A percentile compares a stretch with the other conserved stretches of the same genome.
Conservation (phyloP, 2,888 invertebrate species). For the Drosophila meridionalis region DNA sequence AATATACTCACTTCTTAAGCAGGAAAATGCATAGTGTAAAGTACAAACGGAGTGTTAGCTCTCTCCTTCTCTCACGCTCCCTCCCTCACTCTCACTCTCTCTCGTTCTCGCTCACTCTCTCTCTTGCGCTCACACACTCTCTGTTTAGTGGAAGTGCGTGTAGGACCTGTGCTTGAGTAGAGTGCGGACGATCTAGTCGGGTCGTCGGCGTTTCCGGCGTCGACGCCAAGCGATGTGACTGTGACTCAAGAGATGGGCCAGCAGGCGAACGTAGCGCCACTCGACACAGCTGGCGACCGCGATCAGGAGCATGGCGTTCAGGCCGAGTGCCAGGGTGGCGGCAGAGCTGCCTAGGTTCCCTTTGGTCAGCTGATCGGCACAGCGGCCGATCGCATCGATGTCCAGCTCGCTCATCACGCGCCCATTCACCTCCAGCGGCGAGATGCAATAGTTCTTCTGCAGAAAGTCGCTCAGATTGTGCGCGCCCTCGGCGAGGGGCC, state of each 20-base stretch:
- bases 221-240: slow-evolving; percentile 62
- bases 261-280: slow-evolving; percentile 58
- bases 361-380: slow-evolving; percentile 89
- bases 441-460: slow-evolving; percentile 93
- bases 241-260: slow-evolving; percentile 55
- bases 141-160: not conserved
- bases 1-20: slow-evolving; percentile 56
- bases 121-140: not conserved
- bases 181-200: slow-evolving; percentile 32
- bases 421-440: slow-evolving; percentile 93
- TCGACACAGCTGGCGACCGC: slow-evolving; percentile 76
- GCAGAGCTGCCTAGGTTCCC: slow-evolving; percentile 88
- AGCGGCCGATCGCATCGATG: slow-evolving; percentile 88
- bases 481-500: slow-evolving; percentile 90
- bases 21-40: slow-evolving; percentile 32
- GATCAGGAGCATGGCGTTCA: slow-evolving; percentile 81
- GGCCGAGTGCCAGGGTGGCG: slow-evolving; percentile 79
- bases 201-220: slow-evolving; percentile 65
- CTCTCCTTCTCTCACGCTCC: not conserved
- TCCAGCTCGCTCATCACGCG: slow-evolving; percentile 90
- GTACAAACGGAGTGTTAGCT: slow-evolving; percentile 30
- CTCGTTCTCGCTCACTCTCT: not conserved
- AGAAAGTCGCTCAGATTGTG: slow-evolving; percentile 88
- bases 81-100: not conserved
- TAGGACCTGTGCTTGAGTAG: not conserved